Base-by-base conservation (phyloP, 2,888 invertebrate genomes). In the Protodeltote pygarga region DNA sequence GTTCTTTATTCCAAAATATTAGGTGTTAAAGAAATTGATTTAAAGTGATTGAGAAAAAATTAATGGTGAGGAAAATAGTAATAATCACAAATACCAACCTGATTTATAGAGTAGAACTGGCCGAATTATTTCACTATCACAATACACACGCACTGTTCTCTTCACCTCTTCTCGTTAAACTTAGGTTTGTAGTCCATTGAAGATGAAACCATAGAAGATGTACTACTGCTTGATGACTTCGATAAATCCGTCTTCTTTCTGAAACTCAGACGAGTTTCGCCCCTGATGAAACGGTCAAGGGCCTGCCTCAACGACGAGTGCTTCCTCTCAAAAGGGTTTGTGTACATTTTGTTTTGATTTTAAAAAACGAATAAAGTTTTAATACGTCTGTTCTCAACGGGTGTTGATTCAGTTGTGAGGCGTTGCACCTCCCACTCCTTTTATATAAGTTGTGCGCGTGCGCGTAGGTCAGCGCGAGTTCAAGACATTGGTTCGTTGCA, bases 241-340 rank as follows among this genome's bases (percentile, higher is more conserved):
- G 81, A 70, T 20, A 83, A 54, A 10, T 67, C 68, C 10, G 79
- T 79, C 66, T 89, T 90, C 75, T 78, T 85, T 32, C 79, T 80
- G 64, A 91, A 89, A 65, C 85, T 87, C 1, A 87, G 67, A 31
- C 84, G 78, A 6, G 87, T 77, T 31, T 92, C 92, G n/a, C 93
- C 93, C 35, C 61, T 71, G 60, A 95, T 86, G 51, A 95, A 85
- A 49, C 93, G 93, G 77, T 95, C 95, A 70, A 95, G 85, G 71
- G 94, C 92, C 75, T 95, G 94, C 67, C 94, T 92, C 76, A 95
- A 90, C 42, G 93, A 93, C 9, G 94, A 94, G 78, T 95, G 95
- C 68, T 95, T 95, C 64, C 95, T 93, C 64, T 95, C 94, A 77
- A 95, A 95, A 40, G 95, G 95, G 79, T 95, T 95, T 50, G 95